Evolutionary conservation across 2,797 vertebrate genomes (phyloP), one percentile per base, ranked within the genome.

Genomic region (Myotis myotis): DNA sequence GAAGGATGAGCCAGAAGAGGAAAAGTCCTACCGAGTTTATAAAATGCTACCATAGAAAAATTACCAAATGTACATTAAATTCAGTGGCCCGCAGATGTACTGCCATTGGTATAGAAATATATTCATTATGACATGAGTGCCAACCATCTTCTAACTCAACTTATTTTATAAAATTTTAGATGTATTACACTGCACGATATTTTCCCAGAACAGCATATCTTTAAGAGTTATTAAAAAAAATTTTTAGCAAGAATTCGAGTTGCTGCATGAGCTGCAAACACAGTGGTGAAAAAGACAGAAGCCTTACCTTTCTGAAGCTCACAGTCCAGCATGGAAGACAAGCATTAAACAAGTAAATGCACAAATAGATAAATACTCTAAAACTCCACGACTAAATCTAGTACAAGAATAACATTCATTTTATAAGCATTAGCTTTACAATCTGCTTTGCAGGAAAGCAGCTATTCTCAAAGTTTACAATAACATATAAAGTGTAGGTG

Each of bases 401-500:
- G 60, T 36, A 66, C 8, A 44, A 93, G 93, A 89, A 80, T n/a
- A 74, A 22, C 10, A 53, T 53, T n/a, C 25, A 0, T 82, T 75
- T 86, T n/a, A 53, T 15, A 23, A 55, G 55, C 66, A 44, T n/a
- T 60, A 47, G 76, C 5, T 16, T 80, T 89, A 71, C 3, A 81
- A 30, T 60, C 72, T 84, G 38, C 9, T 22, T 62, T 57, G 2
- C 15, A 44, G 23, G n/a, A 70, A 91, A 81, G 19, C 16, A 75
- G n/a, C 13, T 83, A 36, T 72, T 93, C 92, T 96, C 72, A 64
- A 87, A 93, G 82, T 13, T 89, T 84, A 87, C 82, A 94, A 74
- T 62, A 88, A 90, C 23, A 51, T 6, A 33, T 12, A 41, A 86
- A 81, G 7, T 38, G 1, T 17, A 86, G 36, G 53, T 10, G 0